Evolutionary conservation across 2,113 vertebrate species (phyloP).

Genomic region (Oxyura jamaicensis): DNA sequence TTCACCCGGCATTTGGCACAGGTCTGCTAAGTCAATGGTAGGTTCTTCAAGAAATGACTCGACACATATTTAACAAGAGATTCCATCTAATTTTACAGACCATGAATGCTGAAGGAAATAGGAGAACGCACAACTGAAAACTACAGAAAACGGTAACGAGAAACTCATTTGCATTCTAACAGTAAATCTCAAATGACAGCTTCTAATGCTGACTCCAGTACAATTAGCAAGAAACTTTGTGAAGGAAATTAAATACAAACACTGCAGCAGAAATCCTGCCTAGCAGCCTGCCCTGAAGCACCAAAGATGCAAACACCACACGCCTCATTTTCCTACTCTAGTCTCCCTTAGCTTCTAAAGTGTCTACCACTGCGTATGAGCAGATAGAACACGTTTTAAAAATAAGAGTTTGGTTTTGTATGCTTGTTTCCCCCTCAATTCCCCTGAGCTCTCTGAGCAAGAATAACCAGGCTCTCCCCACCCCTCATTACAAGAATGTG

Average conservation of each 20-base stretch:
- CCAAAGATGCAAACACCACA: not conserved
- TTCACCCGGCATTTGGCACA: not conserved
- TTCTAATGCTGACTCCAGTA: accelerated
- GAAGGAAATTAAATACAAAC: not conserved
- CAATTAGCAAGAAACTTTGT: not conserved
- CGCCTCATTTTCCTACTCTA: not conserved
- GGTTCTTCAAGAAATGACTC: too few relatives aligned
- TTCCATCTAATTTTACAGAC: not conserved
- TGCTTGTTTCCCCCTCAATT: not conserved
- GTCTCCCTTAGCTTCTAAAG: not conserved
- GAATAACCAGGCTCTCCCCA: not conserved
- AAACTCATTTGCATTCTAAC: not conserved
- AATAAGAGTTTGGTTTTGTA: not conserved
- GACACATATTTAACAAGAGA: not conserved
- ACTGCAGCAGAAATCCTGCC: not conserved
- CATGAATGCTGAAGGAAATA: not conserved
- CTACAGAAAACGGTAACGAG: not conserved
- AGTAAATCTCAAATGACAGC: not conserved
- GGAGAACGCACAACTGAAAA: not conserved
- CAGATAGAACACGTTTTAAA: not conserved
- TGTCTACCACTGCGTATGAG: not conserved
- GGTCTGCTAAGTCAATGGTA: not conserved
- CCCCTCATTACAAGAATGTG: not conserved
- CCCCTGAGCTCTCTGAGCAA: not conserved
- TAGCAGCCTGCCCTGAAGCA: not conserved